Evolutionary conservation across 2,113 vertebrate genomes (phyloP), one percentile per base, ranked within the genome.

Genomic region (Nesoenas mayeri): DNA sequence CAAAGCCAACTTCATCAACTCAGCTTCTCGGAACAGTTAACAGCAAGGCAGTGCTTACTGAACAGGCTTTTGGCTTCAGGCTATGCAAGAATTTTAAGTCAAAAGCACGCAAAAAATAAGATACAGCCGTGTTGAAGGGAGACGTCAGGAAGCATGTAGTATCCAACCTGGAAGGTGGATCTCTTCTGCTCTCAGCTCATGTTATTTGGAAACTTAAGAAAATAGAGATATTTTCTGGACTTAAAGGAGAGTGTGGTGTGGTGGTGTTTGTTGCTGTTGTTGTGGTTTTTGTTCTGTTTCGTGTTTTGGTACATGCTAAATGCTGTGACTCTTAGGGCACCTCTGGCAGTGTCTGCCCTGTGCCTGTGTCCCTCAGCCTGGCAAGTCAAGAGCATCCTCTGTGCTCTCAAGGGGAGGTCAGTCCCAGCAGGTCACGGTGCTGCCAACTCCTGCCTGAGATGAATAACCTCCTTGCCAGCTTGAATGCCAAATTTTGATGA

Each of bases 301-400:
- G 44, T 34, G 40, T 29, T 15, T 24, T 42, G 53, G 21, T 29
- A 17, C 1, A 0, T 22, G 25, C 38, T 25, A 60, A 31, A 20
- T 0, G 3, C 40, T 48, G n/a, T 5, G 3, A 25, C 32, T 47
- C 44, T 64, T 0, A 4, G 29, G 36, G 28, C 16, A 2, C 25
- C 79, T 40, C 18, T 67, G 47, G 38, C 34, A 54, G 66, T 10
- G 38, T 36, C 72, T 88, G 51, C 60, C 38, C 53, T 5, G 1
- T 40, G 91, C n/a, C 24, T 0, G 2, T 34, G 65, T 48, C 17
- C 40, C 67, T 6, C n/a, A 48, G n/a, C 0, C 0, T 28, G 47
- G 38, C 18, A 8, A 1, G 3, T 22, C n/a, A 14, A 29, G 67
- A 38, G 12, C 40, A 10, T 21, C 26, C 34, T 56, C 22, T 1